Conservation (phyloP, 1,140 invertebrate species). For the Sycophaga agraensis region DNA sequence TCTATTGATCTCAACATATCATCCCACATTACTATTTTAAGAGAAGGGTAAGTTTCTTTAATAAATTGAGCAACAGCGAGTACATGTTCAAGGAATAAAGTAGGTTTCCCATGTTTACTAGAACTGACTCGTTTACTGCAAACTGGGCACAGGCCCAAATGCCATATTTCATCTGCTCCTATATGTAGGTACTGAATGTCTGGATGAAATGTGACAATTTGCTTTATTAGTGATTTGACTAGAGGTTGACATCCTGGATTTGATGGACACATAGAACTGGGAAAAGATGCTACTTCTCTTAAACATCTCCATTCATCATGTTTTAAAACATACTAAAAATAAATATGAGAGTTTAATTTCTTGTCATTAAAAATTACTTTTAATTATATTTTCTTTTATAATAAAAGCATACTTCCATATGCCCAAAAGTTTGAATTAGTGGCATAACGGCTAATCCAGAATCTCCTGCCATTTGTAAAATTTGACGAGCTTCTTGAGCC, state of each 20-base stretch:
- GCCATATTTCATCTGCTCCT: slow-evolving; percentile 81
- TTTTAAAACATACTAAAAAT: slow-evolving; percentile 76
- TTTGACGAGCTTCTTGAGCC: slow-evolving; percentile 61
- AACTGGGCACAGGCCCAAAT: slow-evolving; percentile 76
- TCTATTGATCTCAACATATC: slow-evolving; percentile 86
- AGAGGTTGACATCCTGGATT: slow-evolving; percentile 63
- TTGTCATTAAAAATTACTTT: too few species aligned
- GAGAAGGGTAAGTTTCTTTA: slow-evolving; percentile 63
- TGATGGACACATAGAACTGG: slow-evolving; percentile 82
- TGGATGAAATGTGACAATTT: slow-evolving; percentile 62
- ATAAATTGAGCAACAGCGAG: slow-evolving; percentile 65
- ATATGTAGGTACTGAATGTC: slow-evolving; percentile 75
- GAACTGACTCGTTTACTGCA: slow-evolving; percentile 64
- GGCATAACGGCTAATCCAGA: slow-evolving; percentile 81
- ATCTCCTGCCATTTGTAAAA: slow-evolving; percentile 64
- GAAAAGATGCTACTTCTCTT: slow-evolving; percentile 75
- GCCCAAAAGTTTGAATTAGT: slow-evolving; percentile 93
- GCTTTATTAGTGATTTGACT: slow-evolving; percentile 63
- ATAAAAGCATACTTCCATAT: slow-evolving; percentile 68
- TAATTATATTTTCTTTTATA: slow-evolving; percentile 10
- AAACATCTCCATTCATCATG: slow-evolving; percentile 73
- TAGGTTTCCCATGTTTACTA: slow-evolving; percentile 58
- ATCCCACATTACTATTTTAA: slow-evolving; percentile 89
- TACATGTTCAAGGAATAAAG: slow-evolving; percentile 74
- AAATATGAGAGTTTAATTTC: too few species aligned